phyloP scores from a whole-genome alignment of 2,797 vertebrate species.

The Menidia menidia region DNA sequence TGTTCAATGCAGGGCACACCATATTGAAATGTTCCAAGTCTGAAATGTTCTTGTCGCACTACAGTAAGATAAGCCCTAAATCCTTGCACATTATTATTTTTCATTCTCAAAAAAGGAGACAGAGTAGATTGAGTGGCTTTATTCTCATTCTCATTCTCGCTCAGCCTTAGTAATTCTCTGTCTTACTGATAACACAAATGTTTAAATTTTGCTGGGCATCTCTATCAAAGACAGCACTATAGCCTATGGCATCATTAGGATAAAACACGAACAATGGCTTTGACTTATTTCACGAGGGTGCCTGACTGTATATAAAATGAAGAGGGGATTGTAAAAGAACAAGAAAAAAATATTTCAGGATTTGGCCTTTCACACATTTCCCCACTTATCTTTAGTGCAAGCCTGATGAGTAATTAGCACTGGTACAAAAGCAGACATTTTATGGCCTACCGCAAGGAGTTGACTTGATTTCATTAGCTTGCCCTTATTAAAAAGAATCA shows the following conservation, averaged over 20 bases:
- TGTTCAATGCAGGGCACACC: neutral
- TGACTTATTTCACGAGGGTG: slow-evolving; percentile 76
- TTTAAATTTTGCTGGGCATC: slow-evolving; percentile 68
- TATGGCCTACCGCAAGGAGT: slow-evolving; percentile 60
- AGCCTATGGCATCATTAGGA: slow-evolving; percentile 73
- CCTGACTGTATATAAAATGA: slow-evolving; percentile 74
- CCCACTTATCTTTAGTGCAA: slow-evolving; percentile 76
- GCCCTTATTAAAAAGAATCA: slow-evolving; percentile 61
- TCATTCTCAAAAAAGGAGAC: slow-evolving; percentile 43
- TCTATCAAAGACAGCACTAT: slow-evolving; percentile 75
- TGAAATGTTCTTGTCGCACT: slow-evolving; percentile 44
- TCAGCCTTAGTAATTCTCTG: slow-evolving; percentile 64
- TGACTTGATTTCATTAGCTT: slow-evolving; percentile 76
- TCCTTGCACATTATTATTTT: slow-evolving; percentile 51
- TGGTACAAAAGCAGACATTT: slow-evolving; percentile 74
- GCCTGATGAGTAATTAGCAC: slow-evolving; percentile 76
- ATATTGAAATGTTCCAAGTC: slow-evolving; percentile 41
- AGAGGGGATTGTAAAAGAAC: slow-evolving; percentile 64
- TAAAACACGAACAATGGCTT: slow-evolving; percentile 77
- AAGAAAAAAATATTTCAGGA: slow-evolving; percentile 81
- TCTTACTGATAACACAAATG: slow-evolving; percentile 72
- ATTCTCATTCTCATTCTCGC: slow-evolving; percentile 65
- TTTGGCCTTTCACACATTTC: slow-evolving; percentile 76
- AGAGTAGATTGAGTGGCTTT: slow-evolving; percentile 65
- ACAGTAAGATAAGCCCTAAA: slow-evolving; percentile 52